Conservation (phyloP, 1,140 invertebrate species). For the Monochamus saltuarius region DNA sequence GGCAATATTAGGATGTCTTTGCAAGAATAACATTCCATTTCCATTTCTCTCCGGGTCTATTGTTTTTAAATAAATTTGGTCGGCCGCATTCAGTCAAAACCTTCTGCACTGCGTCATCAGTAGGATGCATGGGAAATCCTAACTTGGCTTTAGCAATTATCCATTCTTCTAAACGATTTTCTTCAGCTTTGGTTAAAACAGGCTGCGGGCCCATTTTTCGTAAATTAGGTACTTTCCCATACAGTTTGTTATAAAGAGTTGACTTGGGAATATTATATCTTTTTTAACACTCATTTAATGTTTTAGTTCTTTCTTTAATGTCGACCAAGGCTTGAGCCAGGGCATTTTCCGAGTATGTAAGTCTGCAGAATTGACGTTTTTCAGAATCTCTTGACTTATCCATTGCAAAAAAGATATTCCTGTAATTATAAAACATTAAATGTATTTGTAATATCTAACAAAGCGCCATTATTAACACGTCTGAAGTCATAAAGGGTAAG, state of each 20-base stretch:
- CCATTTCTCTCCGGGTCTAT: constrained; percentile 22
- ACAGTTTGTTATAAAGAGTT: constrained; percentile 26
- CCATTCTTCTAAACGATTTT: constrained; percentile 10
- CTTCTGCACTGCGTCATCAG: constrained; percentile 22
- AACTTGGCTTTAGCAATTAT: constrained; percentile 25
- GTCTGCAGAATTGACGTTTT: too few species aligned
- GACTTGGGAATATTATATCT: constrained; percentile 41
- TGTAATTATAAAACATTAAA: too few species aligned
- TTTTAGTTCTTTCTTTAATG: too few species aligned
- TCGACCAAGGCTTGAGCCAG: too few species aligned
- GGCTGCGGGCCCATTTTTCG: constrained; percentile 25
- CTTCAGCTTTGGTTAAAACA: constrained; percentile 7
- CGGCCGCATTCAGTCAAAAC: constrained; percentile 13
- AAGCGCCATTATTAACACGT: too few species aligned
- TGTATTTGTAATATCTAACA: too few species aligned
- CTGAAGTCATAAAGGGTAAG: too few species aligned
- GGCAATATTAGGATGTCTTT: constrained; percentile 15
- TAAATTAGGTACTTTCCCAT: constrained; percentile 6
- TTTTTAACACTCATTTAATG: too few species aligned
- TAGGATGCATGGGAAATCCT: constrained; percentile 24
- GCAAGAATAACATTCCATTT: constrained; percentile 15
- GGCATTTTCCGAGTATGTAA: too few species aligned
- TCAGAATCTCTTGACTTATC: too few species aligned
- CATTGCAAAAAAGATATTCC: too few species aligned
- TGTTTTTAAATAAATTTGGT: constrained; percentile 10